A percentile compares a stretch with the other conserved stretches of the same genome.
Conservation (phyloP, 35 echinoderm and acorn worm genomes). For the Lytechinus variegatus region DNA sequence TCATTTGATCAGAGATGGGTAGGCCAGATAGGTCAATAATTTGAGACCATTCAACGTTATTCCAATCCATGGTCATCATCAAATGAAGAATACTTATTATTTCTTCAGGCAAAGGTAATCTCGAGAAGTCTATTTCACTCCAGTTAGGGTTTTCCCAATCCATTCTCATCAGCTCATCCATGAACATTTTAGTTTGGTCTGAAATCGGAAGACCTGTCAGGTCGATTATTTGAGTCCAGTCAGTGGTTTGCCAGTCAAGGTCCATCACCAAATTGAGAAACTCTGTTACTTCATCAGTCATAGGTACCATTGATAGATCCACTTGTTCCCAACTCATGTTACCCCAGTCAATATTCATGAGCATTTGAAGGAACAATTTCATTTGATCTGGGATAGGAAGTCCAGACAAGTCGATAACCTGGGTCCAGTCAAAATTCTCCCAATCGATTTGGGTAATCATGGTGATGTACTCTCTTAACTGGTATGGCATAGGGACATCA, state of each 20-base stretch:
- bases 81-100: background rate
- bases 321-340: background rate
- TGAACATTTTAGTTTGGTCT: background rate
- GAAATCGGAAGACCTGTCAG: constrained; percentile 33
- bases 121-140: constrained; percentile 3
- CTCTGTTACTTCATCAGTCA: background rate
- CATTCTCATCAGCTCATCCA: background rate
- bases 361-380: constrained; percentile 20
- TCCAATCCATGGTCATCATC: constrained; percentile 36
- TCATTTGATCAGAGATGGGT: constrained; percentile 39
- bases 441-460: background rate
- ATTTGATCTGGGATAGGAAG: constrained; percentile 22
- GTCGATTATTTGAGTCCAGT: constrained; percentile 28
- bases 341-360: background rate
- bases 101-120: background rate
- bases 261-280: background rate
- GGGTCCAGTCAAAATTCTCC: constrained; percentile 17
- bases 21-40: constrained; percentile 32
- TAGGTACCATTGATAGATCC: constrained; percentile 10
- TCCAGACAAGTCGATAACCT: background rate
- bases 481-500: background rate
- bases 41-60: constrained; percentile 25
- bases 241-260: background rate
- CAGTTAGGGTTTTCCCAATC: constrained; percentile 12
- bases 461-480: background rate